These are phyloP conservation scores for Pyralis farinalis DNA, from an alignment of 2,888 invertebrate genomes.

Conservation along the genomic window DNA sequence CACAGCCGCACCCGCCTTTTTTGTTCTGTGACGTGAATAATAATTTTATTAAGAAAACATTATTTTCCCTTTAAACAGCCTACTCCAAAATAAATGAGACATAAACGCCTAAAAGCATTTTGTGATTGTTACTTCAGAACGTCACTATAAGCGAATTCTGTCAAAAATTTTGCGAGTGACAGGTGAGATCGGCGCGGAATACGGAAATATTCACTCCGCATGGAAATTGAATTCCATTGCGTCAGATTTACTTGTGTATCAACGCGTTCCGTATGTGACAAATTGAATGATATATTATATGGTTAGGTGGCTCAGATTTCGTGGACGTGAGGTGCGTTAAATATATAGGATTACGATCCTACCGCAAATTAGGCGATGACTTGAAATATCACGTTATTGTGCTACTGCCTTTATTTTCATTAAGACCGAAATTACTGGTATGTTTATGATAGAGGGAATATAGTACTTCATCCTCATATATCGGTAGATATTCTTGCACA, in stretches of 20 bases:
- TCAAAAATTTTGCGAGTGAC: constrained; percentile 35
- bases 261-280: constrained; percentile 24
- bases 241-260: constrained; percentile 28
- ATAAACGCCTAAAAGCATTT: no score
- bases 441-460: no score
- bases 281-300: constrained; percentile 36
- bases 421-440: no score
- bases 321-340: constrained; percentile 12
- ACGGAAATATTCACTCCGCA: constrained; percentile 31
- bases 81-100: not conserved
- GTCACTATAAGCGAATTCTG: constrained; percentile 9
- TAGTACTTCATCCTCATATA: no score
- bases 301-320: constrained; percentile 27
- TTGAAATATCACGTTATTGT: no score
- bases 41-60: no score
- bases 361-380: not conserved
- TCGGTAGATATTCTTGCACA: no score
- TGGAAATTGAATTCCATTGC: constrained; percentile 40
- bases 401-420: no score
- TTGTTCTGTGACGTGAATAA: no score
- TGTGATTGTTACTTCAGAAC: no score
- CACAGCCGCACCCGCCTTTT: no score
- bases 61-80: no score
- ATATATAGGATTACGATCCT: not conserved
- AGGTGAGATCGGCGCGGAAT: constrained; percentile 27